Evolutionary conservation across 2,113 vertebrate genomes (phyloP).

Genomic region (Tachysurus vachellii): DNA sequence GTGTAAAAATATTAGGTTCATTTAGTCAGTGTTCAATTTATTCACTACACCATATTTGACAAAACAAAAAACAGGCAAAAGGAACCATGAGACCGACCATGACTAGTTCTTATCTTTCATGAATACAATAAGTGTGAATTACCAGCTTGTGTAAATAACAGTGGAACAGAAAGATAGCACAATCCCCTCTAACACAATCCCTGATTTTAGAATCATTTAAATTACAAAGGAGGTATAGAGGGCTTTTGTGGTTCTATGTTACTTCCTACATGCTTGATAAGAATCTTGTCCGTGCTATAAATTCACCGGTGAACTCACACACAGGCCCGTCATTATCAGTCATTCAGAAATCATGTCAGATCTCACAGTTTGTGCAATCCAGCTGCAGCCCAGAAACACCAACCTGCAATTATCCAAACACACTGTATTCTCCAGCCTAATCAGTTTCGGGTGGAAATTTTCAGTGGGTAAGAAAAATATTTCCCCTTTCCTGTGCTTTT

Average conservation of each 20-base stretch:
- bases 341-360: conserved; percentile 4
- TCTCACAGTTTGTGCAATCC: neutral
- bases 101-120: neutral
- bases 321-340: conserved; percentile 25
- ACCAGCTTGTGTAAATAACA: conserved; percentile 1
- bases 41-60: neutral
- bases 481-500: neutral
- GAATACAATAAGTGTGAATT: conserved; percentile 7
- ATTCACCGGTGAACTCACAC: conserved; percentile 16
- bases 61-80: neutral
- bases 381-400: neutral
- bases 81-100: neutral
- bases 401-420: neutral
- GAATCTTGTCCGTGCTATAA: conserved; percentile 11
- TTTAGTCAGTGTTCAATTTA: neutral
- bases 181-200: neutral
- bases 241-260: neutral
- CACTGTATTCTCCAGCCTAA: neutral
- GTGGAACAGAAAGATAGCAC: neutral
- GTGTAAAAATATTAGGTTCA: neutral
- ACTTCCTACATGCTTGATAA: neutral
- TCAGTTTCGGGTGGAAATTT: neutral
- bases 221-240: neutral
- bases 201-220: neutral
- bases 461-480: neutral